Evolutionary conservation across 2,888 invertebrate species (phyloP).

Genomic region (Acanthosepion pharaonis): DNA sequence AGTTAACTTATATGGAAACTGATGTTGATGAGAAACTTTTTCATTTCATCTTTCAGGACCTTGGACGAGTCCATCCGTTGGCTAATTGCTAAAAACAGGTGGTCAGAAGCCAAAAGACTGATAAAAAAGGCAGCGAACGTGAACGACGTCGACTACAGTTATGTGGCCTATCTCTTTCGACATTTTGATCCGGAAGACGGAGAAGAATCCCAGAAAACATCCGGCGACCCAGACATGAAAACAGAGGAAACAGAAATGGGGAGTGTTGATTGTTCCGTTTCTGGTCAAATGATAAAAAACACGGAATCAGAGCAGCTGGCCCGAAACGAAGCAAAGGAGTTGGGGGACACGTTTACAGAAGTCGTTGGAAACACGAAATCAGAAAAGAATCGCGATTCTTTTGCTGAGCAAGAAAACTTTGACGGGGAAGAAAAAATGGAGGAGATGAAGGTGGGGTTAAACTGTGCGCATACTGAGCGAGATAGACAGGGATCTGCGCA

Average conservation of each 20-base stretch:
- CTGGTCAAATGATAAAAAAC: not conserved
- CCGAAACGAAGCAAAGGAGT: not conserved
- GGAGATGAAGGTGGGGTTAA: not conserved
- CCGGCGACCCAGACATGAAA: not conserved
- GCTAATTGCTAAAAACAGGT: slow-evolving; percentile 62
- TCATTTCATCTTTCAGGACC: slow-evolving; percentile 54
- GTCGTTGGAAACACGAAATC: not conserved
- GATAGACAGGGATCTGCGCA: not conserved
- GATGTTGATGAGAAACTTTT: not conserved
- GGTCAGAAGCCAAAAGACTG: slow-evolving; percentile 56
- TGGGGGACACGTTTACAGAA: not conserved
- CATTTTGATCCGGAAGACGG: slow-evolving; percentile 38
- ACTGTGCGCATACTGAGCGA: not conserved
- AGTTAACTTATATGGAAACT: not conserved
- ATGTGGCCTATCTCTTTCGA: slow-evolving; percentile 48
- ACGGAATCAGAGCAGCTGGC: not conserved
- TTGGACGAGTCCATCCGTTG: slow-evolving; percentile 67
- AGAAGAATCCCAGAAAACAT: not conserved
- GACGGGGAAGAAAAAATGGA: not conserved
- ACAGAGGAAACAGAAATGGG: not conserved
- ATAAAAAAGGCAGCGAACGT: slow-evolving; percentile 56
- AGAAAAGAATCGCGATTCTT: not conserved
- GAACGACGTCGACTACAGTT: slow-evolving; percentile 57
- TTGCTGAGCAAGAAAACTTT: not conserved
- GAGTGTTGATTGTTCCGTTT: slow-evolving; percentile 9